Percentiles rank a stretch among this genome's conserved stretches.
phyloP scores from a whole-genome alignment of 2,113 vertebrate species.

The Vicugna pacos region DNA sequence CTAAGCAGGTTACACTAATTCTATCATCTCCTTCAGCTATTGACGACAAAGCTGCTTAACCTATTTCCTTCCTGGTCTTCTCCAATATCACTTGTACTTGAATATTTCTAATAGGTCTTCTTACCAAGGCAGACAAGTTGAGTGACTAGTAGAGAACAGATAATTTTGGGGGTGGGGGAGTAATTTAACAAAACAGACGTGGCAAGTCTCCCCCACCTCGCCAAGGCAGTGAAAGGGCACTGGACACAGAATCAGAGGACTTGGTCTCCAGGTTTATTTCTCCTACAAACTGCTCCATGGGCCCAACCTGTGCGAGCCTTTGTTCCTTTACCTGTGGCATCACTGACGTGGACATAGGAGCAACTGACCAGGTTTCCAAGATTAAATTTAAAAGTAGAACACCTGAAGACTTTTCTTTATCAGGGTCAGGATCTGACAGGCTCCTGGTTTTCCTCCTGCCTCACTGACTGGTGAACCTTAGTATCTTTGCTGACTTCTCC shows the following conservation, averaged over 20 bases:
- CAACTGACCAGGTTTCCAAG: background rate
- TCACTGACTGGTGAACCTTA: background rate
- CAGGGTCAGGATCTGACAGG: background rate
- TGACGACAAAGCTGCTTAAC: background rate
- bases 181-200: background rate
- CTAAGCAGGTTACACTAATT: background rate
- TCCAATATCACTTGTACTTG: background rate
- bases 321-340: background rate
- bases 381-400: conserved; percentile 19
- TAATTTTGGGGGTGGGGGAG: background rate
- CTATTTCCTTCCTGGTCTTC: background rate
- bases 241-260: background rate
- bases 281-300: background rate
- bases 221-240: background rate
- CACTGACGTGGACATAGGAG: background rate
- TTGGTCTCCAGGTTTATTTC: background rate
- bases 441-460: background rate
- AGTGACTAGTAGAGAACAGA: conserved; percentile 38
- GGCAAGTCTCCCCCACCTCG: background rate
- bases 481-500: background rate
- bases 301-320: background rate
- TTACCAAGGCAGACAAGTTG: background rate
- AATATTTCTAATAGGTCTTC: background rate
- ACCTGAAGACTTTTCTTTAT: background rate
- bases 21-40: background rate